These are phyloP conservation scores for Eilema depressum DNA, from an alignment of 2,888 invertebrate species.

Conservation along the genomic window DNA sequence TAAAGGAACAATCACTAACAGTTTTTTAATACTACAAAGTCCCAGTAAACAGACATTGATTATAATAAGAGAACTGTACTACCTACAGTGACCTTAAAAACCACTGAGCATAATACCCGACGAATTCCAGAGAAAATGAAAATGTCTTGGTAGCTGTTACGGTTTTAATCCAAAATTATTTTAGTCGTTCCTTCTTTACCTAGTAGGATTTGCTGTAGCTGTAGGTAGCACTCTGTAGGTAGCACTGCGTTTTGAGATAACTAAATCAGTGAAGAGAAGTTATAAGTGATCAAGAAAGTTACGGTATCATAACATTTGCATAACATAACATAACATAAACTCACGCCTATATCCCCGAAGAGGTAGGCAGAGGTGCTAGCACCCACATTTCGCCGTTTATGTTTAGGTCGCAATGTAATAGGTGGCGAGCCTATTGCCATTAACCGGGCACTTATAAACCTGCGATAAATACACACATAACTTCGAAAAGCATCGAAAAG, in stretches of 20 bases:
- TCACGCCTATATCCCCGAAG: too few relatives aligned
- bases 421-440: too few relatives aligned
- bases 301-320: too few relatives aligned
- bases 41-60: not conserved
- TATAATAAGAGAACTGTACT: not conserved
- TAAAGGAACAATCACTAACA: not conserved
- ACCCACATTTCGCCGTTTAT: too few relatives aligned
- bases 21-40: not conserved
- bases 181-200: not conserved
- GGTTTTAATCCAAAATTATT: not conserved
- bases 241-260: not conserved
- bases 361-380: too few relatives aligned
- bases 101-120: conserved; percentile 3
- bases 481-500: too few relatives aligned
- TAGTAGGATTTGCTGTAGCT: not conserved
- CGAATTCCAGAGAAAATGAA: conserved; percentile 9
- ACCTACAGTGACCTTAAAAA: not conserved
- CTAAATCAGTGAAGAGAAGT: not conserved
- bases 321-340: too few relatives aligned
- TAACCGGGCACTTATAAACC: too few relatives aligned
- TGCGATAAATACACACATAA: too few relatives aligned
- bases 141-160: not conserved
- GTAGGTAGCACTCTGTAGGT: not conserved
- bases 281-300: too few relatives aligned
- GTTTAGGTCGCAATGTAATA: too few relatives aligned